A percentile compares a stretch with the other conserved stretches of the same genome.
These are phyloP conservation scores for Lates calcarifer DNA, from an alignment of 2,113 vertebrate species.

Conservation along the genomic window DNA sequence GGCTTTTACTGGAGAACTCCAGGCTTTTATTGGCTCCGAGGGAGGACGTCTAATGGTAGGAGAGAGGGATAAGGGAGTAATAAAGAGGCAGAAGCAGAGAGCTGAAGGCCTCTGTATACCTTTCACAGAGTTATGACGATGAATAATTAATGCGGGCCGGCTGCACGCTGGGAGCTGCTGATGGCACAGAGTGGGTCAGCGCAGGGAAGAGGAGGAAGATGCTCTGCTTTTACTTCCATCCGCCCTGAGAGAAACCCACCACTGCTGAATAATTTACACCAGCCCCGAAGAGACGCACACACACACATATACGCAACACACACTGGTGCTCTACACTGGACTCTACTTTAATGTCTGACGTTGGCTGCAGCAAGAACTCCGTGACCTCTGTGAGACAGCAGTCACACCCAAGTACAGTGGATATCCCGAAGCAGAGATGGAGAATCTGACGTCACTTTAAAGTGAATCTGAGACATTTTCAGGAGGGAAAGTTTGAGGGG, in stretches of 20 bases:
- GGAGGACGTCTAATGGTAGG: background rate
- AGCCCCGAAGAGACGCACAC: conserved; percentile 36
- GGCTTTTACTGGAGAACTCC: conserved; percentile 1
- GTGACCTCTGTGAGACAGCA: conserved; percentile 36
- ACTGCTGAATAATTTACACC: conserved; percentile 76
- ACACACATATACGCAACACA: conserved; percentile 29
- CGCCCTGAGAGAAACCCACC: conserved; percentile 54
- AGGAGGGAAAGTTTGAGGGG: background rate
- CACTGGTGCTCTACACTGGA: conserved; percentile 20
- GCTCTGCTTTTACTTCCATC: conserved; percentile 62
- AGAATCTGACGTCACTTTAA: background rate
- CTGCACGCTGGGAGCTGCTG: conserved; percentile 64
- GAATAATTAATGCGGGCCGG: conserved; percentile 66
- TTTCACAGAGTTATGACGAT: conserved; percentile 56
- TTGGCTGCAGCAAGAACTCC: conserved; percentile 14
- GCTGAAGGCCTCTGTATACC: conserved; percentile 40
- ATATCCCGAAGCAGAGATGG: background rate
- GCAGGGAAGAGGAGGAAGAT: conserved; percentile 44
- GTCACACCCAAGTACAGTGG: background rate
- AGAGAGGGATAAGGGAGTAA: conserved; percentile 15
- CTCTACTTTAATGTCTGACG: conserved; percentile 25
- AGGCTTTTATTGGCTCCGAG: conserved; percentile 26
- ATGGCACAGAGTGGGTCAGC: conserved; percentile 56
- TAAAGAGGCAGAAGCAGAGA: conserved; percentile 32
- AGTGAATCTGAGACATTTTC: too few species aligned